A percentile compares a stretch with the other conserved stretches of the same genome.
These are phyloP conservation scores for Drosophila melanosoma DNA, from an alignment of 2,888 invertebrate genomes.

Conservation along the genomic window DNA sequence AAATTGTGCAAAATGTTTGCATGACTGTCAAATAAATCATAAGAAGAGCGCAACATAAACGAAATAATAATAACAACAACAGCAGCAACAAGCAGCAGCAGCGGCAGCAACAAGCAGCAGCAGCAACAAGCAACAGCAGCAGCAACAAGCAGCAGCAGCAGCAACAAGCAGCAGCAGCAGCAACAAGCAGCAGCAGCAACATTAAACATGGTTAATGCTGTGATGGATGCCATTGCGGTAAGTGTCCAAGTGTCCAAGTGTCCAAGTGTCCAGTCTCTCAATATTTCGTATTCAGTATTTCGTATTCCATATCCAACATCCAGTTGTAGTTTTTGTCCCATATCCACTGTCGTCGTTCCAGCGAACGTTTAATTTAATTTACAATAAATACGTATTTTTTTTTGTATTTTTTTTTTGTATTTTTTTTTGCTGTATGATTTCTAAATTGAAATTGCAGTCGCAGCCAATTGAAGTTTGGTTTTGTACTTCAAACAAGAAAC, in stretches of 20 bases:
- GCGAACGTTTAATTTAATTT: conserved; percentile 67
- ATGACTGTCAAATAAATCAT: conserved; percentile 71
- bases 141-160: conserved; percentile 36
- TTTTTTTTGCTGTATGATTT: conserved; percentile 26
- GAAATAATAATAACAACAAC: conserved; percentile 29
- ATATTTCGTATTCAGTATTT: neutral
- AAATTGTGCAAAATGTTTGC: conserved; percentile 69
- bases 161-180: conserved; percentile 24
- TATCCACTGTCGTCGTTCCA: conserved; percentile 30
- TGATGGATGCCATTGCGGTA: conserved; percentile 85
- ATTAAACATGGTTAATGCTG: conserved; percentile 84
- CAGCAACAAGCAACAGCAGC: conserved; percentile 32
- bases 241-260: conserved; percentile 56
- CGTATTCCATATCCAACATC: neutral
- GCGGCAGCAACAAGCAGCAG: neutral
- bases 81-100: conserved; percentile 29
- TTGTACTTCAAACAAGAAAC: conserved; percentile 68
- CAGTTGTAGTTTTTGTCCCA: conserved; percentile 13
- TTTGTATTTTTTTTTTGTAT: conserved; percentile 5
- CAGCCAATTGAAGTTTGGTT: conserved; percentile 75
- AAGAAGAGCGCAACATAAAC: conserved; percentile 43
- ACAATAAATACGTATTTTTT: conserved; percentile 42
- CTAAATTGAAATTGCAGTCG: conserved; percentile 72
- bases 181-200: conserved; percentile 15
- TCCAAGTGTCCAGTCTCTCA: neutral